phyloP scores from a whole-genome alignment of 2,888 invertebrate genomes.

The Drosophila meridionalis region DNA sequence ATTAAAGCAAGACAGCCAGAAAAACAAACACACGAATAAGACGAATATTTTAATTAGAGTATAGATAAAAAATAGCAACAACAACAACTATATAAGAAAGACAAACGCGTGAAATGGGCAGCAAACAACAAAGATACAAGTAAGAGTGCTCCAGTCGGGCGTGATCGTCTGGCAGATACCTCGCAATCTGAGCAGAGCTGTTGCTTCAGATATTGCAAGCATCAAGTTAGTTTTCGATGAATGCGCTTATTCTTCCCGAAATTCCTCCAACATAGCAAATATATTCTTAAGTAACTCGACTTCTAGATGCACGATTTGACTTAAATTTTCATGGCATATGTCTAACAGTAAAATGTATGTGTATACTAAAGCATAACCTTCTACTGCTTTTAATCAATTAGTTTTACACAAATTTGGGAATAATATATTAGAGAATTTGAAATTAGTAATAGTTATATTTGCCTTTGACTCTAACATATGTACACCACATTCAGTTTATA shows the following conservation, averaged over 20 bases:
- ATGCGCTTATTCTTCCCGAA: background rate
- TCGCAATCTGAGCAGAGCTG: background rate
- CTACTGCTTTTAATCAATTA: background rate
- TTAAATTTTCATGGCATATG: background rate
- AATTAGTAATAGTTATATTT: background rate
- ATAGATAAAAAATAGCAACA: constrained; percentile 74
- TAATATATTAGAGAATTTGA: accelerated
- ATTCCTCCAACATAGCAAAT: background rate
- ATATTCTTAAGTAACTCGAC: background rate
- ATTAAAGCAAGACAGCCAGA: constrained; percentile 31
- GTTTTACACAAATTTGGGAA: background rate
- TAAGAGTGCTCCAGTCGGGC: background rate
- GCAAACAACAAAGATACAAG: constrained; percentile 25
- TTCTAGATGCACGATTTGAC: background rate
- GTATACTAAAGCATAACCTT: background rate
- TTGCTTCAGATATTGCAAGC: background rate
- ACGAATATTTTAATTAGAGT: constrained; percentile 82
- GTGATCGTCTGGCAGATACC: background rate
- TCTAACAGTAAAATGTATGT: background rate
- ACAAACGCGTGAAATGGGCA: constrained; percentile 40
- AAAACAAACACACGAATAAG: constrained; percentile 68
- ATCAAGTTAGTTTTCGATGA: too few relatives aligned
- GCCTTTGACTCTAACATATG: background rate
- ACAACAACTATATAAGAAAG: constrained; percentile 36
- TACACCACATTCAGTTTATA: background rate